Evolutionary conservation across 2,888 invertebrate genomes (phyloP).

Genomic region (Trichopoda pennipes): DNA sequence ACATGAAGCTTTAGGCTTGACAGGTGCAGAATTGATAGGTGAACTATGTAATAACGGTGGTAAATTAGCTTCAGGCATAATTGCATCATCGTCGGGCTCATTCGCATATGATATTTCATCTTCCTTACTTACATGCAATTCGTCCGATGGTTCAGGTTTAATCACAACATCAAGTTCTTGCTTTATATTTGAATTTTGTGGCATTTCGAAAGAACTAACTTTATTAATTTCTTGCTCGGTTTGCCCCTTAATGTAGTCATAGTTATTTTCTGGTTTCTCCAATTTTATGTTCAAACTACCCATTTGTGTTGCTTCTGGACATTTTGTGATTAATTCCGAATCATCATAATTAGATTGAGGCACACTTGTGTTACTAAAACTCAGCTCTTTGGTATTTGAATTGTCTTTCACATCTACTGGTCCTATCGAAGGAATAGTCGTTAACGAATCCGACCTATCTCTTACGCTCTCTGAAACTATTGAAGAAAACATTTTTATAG

Average conservation of each 20-base stretch:
- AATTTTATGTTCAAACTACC: slow-evolving; percentile 72
- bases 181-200: neutral
- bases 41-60: slow-evolving; percentile 52
- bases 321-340: slow-evolving; percentile 16
- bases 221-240: slow-evolving; percentile 57
- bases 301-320: neutral
- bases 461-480: neutral
- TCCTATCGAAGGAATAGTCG: neutral
- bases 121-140: slow-evolving; percentile 4
- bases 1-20: neutral
- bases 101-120: slow-evolving; percentile 22
- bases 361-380: neutral
- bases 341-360: slow-evolving; percentile 6
- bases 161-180: neutral
- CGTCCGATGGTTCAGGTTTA: slow-evolving; percentile 23
- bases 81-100: slow-evolving; percentile 66
- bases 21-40: neutral
- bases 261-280: slow-evolving; percentile 73
- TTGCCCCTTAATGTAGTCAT: slow-evolving; percentile 72
- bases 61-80: slow-evolving; percentile 69
- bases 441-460: slow-evolving; percentile 38
- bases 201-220: neutral
- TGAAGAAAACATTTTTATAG: slow-evolving; percentile 29
- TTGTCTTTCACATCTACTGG: neutral
- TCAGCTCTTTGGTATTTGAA: neutral